Base-by-base conservation (phyloP, 2,113 vertebrate genomes). In the Brienomyrus brachyistius region DNA sequence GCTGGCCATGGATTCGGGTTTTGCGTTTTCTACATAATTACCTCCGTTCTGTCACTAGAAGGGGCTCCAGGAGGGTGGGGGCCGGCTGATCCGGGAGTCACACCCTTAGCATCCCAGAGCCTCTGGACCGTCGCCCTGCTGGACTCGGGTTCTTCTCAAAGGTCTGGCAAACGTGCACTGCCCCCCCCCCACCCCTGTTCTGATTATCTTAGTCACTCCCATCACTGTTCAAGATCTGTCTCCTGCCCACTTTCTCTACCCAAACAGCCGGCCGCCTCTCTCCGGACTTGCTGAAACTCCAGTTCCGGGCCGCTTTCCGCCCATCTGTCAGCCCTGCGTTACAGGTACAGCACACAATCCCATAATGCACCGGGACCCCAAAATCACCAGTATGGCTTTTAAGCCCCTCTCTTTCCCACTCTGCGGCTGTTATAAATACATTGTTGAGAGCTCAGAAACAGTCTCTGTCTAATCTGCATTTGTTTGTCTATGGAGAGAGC, bases 131-230 rank as follows among this genome's bases (percentile, higher is more conserved):
- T 13, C 17, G 51, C 27, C n/a, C 48, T 23, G 59, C 62, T 86
- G 8, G 52, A 88, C 66, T 85, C 87, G 89, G 59, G 92, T 90
- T 89, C 88, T 80, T 90, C 94, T 90, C 86, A 62, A 89, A 90
- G 92, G 91, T 52, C 83, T 86, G 66, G 48, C 89, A 89, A 90
- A 91, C 89, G 90, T 92, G 90, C 11, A 77, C 88, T 48, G 13
- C 88, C 82, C 89, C 52, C 45, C 17, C 15, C 31, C 51, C 54
- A 88, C 11, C 19, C 35, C 35, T 27, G 23, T 62, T 62, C 86
- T 45, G 77, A 77, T 66, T 83, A 48, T 50, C 90, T 87, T 89
- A 90, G 88, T 62, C 90, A 85, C 90, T 88, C 89, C 89, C 91
- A 90, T 92, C 88, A 90, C 43, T 66, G 47, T 89, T 40, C 15